Base-by-base conservation (phyloP, 1,140 invertebrate species). In the Laodelphax striatellus region DNA sequence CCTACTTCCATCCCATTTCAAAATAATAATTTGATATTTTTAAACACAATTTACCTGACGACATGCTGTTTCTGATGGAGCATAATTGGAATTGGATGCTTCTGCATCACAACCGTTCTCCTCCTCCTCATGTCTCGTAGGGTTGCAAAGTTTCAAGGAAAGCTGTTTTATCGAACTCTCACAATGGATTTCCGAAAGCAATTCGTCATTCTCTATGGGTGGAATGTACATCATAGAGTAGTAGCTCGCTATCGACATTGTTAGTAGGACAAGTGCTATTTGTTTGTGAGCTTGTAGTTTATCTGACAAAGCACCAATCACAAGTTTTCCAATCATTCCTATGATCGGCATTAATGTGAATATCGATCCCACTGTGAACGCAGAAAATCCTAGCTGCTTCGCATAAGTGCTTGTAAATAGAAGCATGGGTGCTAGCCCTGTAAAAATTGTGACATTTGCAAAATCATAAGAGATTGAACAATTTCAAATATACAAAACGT, bases 401-500 rank as follows among this genome's bases (percentile, higher is more conserved):
- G 73, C 73, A 63, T 72, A 76, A 8, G 75, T 65, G 2, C 75
- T 67, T 41, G 78, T 67, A 62, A 76, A 78, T 0, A 76, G 75
- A 52, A 75, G 64, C n/a, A 77, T 57, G 38, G 68, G 69, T 19
- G 74, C 72, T 42, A 71, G 67, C 46, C 69, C 77, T 79, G 65
- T 8, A 70, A 71, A 42, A 54, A 62, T 66, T 13, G 22, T 34
- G 19, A 28, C 5, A 16, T 4, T 19, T 28, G 10, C 2, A 17
- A 16, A 17, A 9, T 38, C 34, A 11, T 1, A 5, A 2, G 34
- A 11, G 10, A 13, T 28, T 5, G 34, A 8, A 38, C 10, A 2
- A 38, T 38, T 9, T 11, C 11, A 38, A 38, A 8, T 5, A 31
- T 31, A n/a, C 9, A 31, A 9, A 31, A 31, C 4, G 9, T 31